Evolutionary conservation across 2,888 invertebrate genomes (phyloP), one percentile per base, ranked within the genome.

Genomic region (Fissipunctia ypsillon): DNA sequence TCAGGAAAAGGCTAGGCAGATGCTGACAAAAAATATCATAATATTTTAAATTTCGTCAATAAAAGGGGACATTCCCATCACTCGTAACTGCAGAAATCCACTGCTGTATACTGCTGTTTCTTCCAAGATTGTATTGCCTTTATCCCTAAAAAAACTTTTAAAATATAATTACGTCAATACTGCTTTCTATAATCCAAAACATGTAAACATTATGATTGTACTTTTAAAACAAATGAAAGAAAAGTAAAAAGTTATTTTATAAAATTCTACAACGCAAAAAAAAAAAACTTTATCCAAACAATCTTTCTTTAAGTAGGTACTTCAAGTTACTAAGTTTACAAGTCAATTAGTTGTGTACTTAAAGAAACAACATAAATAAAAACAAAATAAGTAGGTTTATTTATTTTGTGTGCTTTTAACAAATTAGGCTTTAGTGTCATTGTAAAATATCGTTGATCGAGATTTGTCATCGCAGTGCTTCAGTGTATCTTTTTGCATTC

Each of bases 291-390:
- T 19, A 63, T n/a, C 6, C 52, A 31, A 43, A 10, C 22, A 38
- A 25, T 52, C 43, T 52, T 73, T 61, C 22, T 54, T 78, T n/a
- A 68, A 60, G 68, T n/a, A 68, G 41, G 50, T 56, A 35, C 48
- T 78, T 70, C n/a, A 54, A 66, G n/a, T 5, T 45, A 22, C 25
- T 45, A 56, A 65, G 54, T 69, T 61, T 52, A 61, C 61, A 69
- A 75, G 76, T 63, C 57, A 57, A 76, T 78, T 68, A 80, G 54
- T 64, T 61, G 16, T 28, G 52, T 60, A 63, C 56, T 25, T 57
- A 80, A 35, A 60, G 52, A 64, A 72, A 64, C 35, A 66, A 60
- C 14, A 56, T 12, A 35, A 68, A 48, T 48, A 52, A 68, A 65
- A 56, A 64, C 64, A 2, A 45, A 16, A 65, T 5, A 22, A 50